Evolutionary conservation across 2,113 vertebrate genomes (phyloP).

Genomic region (Syngnathus typhle): DNA sequence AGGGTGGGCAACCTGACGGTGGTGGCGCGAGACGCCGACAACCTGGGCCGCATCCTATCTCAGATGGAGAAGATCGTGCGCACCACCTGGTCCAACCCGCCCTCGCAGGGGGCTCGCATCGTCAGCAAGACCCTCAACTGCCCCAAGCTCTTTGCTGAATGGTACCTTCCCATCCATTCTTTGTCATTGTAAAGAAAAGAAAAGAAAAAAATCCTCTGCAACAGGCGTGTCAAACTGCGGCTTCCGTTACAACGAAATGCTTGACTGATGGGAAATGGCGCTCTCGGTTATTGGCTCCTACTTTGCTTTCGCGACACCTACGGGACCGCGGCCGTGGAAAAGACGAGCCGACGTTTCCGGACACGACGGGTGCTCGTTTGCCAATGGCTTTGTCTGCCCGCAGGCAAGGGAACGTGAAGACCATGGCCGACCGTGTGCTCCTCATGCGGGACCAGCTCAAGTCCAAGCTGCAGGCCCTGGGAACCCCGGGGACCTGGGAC

Average conservation of each 20-base stretch:
- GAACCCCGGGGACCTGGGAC: slow-evolving; percentile 86
- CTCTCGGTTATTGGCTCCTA: no score
- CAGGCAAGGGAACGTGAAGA: slow-evolving; percentile 89
- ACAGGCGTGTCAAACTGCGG: no score
- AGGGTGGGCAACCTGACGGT: slow-evolving; percentile 87
- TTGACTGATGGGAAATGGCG: background rate
- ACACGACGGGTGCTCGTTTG: no score
- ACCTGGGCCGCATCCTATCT: slow-evolving; percentile 75
- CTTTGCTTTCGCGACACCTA: background rate
- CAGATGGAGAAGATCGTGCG: slow-evolving; percentile 95
- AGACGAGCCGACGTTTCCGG: no score
- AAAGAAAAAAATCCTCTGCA: background rate
- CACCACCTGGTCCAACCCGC: slow-evolving; percentile 91
- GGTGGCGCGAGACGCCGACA: slow-evolving; percentile 78
- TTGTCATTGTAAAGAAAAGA: background rate
- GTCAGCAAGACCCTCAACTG: slow-evolving; percentile 79
- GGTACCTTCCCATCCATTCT: slow-evolving; percentile 60
- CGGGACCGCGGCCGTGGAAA: no score
- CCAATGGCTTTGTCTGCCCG: no score
- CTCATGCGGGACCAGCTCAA: slow-evolving; percentile 84
- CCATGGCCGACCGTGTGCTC: slow-evolving; percentile 87
- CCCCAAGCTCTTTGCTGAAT: slow-evolving; percentile 82
- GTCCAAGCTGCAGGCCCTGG: slow-evolving; percentile 76
- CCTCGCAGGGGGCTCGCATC: slow-evolving; percentile 83
- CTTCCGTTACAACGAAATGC: no score